Base-by-base conservation (phyloP, 2,797 vertebrate species). In the Chloroceryle amazona region DNA sequence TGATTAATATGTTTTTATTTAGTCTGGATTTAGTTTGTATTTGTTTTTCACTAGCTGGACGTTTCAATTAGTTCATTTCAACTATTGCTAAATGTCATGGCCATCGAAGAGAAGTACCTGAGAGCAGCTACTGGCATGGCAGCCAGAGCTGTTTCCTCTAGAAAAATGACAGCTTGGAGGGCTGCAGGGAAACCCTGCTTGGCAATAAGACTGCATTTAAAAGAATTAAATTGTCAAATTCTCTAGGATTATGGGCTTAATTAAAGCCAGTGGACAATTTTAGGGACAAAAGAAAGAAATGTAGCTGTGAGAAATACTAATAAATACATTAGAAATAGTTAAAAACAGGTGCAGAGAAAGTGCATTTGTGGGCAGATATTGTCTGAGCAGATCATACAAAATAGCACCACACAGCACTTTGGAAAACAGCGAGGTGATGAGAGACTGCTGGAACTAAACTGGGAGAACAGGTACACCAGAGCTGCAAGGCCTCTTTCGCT, bases 151-250 rank as follows among this genome's bases (percentile, higher is more conserved):
- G 39, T 72, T 96, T 57, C 63, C 57, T 88, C 66, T 82, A 28
- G n/a, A 81, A 87, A 92, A 95, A 71, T 15, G 55, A 84, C 87
- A 96, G 86, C 87, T 94, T 61, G 76, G 54, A 93, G 62, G 66
- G 74, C 54, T 94, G 81, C 67, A 92, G 89, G 70, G 58, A 96
- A 96, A 86, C 67, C 51, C 49, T 79, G 47, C 54, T 87, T 89
- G 67, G 81, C 81, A 94, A 96, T 85, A 95, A 95, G 78, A 71
- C 46, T 91, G 44, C 67, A 91, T 89, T 93, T 87, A 82, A 94
- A 89, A 93, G 66, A 96, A 94, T 85, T 95, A 90, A 93, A 93
- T 93, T 87, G 86, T 81, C 81, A 74, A 31, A 92, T 93, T 97
- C 75, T 80, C 63, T 47, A 85, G 57, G 61, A 74, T 89, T 65